Conservation (phyloP, 37 sponge, comb jelly and placozoan genomes). For the Theonella swinhoei region DNA sequence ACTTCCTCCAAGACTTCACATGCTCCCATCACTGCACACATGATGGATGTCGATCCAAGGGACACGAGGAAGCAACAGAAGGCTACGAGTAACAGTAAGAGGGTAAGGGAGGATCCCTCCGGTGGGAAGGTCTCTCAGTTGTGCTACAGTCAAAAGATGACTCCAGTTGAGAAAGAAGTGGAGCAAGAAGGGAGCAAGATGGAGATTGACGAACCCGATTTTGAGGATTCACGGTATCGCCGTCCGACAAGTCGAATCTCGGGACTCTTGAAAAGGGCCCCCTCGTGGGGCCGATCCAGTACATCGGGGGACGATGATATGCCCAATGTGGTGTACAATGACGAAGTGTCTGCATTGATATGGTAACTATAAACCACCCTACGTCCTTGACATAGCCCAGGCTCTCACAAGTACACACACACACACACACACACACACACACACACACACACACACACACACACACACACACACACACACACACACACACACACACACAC, state of each 20-base stretch:
- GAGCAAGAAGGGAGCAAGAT: not conserved
- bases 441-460: not conserved
- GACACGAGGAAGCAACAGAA: too few relatives aligned
- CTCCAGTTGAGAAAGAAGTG: too few relatives aligned
- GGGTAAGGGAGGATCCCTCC: not conserved
- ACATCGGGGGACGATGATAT: slow-evolving; percentile 9
- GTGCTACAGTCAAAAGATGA: too few relatives aligned
- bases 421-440: not conserved
- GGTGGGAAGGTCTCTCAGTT: too few relatives aligned
- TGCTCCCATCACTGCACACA: too few relatives aligned
- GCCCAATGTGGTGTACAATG: slow-evolving; percentile 25
- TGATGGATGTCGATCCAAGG: too few relatives aligned
- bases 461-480: slow-evolving; percentile 15
- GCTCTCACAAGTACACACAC: not conserved
- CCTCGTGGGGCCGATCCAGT: not conserved
- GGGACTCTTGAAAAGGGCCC: not conserved
- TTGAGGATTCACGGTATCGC: not conserved
- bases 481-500: slow-evolving; percentile 12
- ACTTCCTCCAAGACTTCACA: too few relatives aligned
- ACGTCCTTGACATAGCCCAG: too few relatives aligned
- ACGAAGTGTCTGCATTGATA: slow-evolving; percentile 46
- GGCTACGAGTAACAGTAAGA: too few relatives aligned
- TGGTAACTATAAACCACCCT: slow-evolving; percentile 4
- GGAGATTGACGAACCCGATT: not conserved
- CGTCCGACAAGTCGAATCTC: not conserved